Evolutionary conservation across 2,113 vertebrate genomes (phyloP).

Genomic region (Prietella phreatophila): DNA sequence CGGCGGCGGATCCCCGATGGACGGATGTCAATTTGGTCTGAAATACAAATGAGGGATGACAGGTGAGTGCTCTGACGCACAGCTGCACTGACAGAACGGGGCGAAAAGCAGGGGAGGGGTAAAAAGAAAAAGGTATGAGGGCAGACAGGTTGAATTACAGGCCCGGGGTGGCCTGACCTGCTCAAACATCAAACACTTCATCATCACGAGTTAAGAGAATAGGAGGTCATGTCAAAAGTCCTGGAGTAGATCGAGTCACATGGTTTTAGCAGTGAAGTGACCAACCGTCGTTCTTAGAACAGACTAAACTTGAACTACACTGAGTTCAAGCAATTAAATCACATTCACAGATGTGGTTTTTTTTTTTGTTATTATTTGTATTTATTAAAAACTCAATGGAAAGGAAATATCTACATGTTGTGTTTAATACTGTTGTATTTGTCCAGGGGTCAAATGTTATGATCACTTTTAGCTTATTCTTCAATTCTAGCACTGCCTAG

Average conservation of each 20-base stretch:
- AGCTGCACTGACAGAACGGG: constrained; percentile 6
- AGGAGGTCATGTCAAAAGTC: background rate
- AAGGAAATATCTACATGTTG: background rate
- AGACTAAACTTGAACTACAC: too few relatives aligned
- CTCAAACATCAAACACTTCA: constrained; percentile 15
- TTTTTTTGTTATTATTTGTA: background rate
- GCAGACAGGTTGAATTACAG: constrained; percentile 20
- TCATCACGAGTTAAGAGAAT: background rate
- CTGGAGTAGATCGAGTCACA: background rate
- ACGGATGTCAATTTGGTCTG: constrained; percentile 72
- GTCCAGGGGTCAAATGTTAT: background rate
- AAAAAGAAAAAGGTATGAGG: background rate
- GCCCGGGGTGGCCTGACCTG: background rate
- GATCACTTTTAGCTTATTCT: background rate
- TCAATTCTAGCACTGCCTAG: background rate
- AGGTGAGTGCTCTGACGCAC: constrained; percentile 3
- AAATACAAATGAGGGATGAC: constrained; percentile 40
- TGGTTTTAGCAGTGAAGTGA: background rate
- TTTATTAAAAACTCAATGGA: background rate
- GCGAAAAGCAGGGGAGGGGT: background rate
- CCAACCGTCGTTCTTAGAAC: background rate
- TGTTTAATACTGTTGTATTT: background rate
- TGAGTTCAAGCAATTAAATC: background rate
- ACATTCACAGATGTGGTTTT: background rate
- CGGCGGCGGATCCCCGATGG: constrained; percentile 60